phyloP scores from a whole-genome alignment of 92 coral and sea anemone species.

The Phymanthus crucifer region DNA sequence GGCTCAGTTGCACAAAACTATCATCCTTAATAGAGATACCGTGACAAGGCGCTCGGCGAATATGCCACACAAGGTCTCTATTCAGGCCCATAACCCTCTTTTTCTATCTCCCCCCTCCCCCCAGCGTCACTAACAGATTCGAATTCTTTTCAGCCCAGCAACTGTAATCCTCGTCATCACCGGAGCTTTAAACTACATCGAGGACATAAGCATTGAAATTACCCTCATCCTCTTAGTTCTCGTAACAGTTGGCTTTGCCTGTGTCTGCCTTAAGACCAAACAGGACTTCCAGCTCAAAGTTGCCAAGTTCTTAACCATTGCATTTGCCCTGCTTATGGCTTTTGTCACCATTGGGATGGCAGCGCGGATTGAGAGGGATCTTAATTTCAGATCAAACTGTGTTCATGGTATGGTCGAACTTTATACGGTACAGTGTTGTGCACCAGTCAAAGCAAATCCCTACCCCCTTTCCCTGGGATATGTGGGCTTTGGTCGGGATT shows the following conservation, averaged over 20 bases:
- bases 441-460: too few species aligned
- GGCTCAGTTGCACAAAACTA: too few species aligned
- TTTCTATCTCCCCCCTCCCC: neutral
- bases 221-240: constrained; percentile 41
- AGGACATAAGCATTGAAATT: constrained; percentile 14
- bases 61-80: too few species aligned
- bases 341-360: constrained; percentile 68
- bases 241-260: constrained; percentile 56
- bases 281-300: constrained; percentile 89
- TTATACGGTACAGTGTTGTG: too few species aligned
- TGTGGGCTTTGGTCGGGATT: too few species aligned
- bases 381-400: constrained; percentile 4
- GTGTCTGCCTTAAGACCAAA: constrained; percentile 81
- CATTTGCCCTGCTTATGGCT: constrained; percentile 83
- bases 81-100: neutral
- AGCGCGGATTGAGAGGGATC: constrained; percentile 63
- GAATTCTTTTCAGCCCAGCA: constrained; percentile 65
- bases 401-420: too few species aligned
- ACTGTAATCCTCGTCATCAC: constrained; percentile 85
- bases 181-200: constrained; percentile 56
- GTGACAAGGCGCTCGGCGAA: too few species aligned
- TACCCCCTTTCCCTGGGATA: too few species aligned
- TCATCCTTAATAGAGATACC: too few species aligned
- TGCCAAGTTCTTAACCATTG: constrained; percentile 71
- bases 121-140: neutral